A percentile compares a stretch with the other conserved stretches of the same genome.
Evolutionary conservation across 1,140 invertebrate genomes (phyloP).

Genomic region (Spodoptera frugiperda): DNA sequence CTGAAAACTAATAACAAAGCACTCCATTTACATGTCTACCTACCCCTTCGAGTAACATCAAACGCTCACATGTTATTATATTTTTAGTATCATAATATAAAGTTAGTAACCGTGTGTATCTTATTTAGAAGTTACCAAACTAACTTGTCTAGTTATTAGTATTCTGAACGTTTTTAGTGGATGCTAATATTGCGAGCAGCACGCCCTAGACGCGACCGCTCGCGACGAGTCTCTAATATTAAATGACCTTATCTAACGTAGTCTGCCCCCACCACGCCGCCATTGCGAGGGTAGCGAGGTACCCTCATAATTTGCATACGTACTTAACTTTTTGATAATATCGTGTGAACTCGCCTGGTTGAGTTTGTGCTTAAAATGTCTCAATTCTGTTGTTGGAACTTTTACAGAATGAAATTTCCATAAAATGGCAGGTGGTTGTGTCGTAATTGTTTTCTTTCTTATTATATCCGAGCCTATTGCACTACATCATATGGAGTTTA

Average conservation of each 20-base stretch:
- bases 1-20: too few relatives aligned
- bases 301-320: slow-evolving; percentile 6
- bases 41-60: too few relatives aligned
- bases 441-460: too few relatives aligned
- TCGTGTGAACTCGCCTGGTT: background rate
- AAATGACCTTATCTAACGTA: slow-evolving; percentile 32
- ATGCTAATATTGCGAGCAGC: slow-evolving; percentile 20
- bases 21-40: too few relatives aligned
- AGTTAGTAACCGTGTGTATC: too few relatives aligned
- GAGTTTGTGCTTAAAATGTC: background rate
- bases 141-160: slow-evolving; percentile 13
- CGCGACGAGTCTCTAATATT: slow-evolving; percentile 23
- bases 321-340: slow-evolving; percentile 21
- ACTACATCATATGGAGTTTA: too few relatives aligned
- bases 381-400: too few relatives aligned
- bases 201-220: slow-evolving; percentile 18
- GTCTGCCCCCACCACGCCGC: slow-evolving; percentile 12
- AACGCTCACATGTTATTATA: too few relatives aligned
- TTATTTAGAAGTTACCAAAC: background rate
- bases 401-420: background rate
- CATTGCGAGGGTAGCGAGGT: background rate
- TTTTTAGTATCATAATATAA: too few relatives aligned
- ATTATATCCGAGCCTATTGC: too few relatives aligned
- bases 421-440: too few relatives aligned
- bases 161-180: slow-evolving; percentile 27